Evolutionary conservation across 2,888 invertebrate genomes (phyloP), one percentile per base, ranked within the genome.

Genomic region (Leucophora obtusa): DNA sequence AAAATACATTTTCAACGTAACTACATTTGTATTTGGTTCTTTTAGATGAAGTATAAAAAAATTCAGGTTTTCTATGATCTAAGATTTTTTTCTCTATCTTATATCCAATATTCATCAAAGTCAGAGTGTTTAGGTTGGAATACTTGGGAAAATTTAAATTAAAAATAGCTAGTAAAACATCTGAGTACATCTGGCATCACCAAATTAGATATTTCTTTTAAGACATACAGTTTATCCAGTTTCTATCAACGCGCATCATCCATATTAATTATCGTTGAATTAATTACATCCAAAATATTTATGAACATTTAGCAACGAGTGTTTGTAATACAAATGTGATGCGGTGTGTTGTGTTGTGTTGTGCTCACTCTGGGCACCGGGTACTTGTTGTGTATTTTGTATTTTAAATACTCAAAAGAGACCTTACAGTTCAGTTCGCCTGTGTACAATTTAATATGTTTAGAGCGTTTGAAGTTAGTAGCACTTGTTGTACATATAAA

Each of bases 251-350:
- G 56, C 71, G 54, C 71, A 56, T 56, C 62, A 33, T 62, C 54
- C 56, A 71, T 62, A 71, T 47, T 71, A 62, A 68, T 68, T 68
- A 28, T 56, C 35, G 24, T 54, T 50, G 10, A 66, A 74, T 56
- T 68, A 66, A 66, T 54, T 60, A 68, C 51, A 59, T 51, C 15
- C 24, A 71, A 17, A 60, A 62, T 35, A 47, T 47, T 47, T 47
- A 47, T 14, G n/a, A 35, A 43, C 14, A 24, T 62, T 50, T 38
- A 24, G 15, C 35, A 53, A 33, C 21, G n/a, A 38, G 1, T 35
- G 6, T 11, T 38, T 24, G 21, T 33, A 43, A 47, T 18, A 56
- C 38, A 1, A 62, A 53, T 62, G n/a, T 11, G 14, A 15, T 59
- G 18, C 17, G 28, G 38, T 38, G 2, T 38, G 1, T 3, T 47